phyloP scores from a whole-genome alignment of 1,140 invertebrate genomes.

The Asbolus verrucosus region DNA sequence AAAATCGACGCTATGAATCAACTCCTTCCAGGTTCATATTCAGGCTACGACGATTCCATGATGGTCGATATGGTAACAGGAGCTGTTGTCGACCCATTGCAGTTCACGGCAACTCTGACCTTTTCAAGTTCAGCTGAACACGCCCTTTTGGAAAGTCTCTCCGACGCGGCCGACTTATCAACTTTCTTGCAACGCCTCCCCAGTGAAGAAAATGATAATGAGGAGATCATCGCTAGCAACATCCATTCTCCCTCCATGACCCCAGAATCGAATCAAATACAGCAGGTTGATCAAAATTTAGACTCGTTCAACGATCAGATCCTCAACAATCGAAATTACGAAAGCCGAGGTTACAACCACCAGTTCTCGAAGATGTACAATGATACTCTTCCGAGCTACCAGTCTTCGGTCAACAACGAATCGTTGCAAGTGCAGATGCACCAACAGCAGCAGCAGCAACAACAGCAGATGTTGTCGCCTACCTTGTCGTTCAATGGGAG shows the following conservation, averaged over 20 bases:
- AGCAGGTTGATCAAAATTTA: conserved; percentile 69
- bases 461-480: conserved; percentile 74
- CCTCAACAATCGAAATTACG: conserved; percentile 62
- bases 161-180: conserved; percentile 80
- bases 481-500: conserved; percentile 77
- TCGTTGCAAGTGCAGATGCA: conserved; percentile 77
- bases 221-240: conserved; percentile 59
- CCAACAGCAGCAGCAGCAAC: conserved; percentile 68
- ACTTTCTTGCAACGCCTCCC: conserved; percentile 76
- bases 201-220: conserved; percentile 70
- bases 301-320: conserved; percentile 62
- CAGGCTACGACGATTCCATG: conserved; percentile 81
- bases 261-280: conserved; percentile 69
- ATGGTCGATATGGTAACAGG: conserved; percentile 83
- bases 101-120: conserved; percentile 83
- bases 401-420: conserved; percentile 58
- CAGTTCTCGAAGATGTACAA: conserved; percentile 66
- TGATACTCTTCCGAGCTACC: conserved; percentile 63
- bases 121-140: conserved; percentile 83
- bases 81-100: conserved; percentile 81
- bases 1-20: conserved; percentile 78
- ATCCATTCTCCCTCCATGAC: conserved; percentile 72
- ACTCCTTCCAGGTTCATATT: conserved; percentile 71
- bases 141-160: conserved; percentile 76
- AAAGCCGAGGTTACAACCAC: conserved; percentile 58